Conservation (phyloP, 2,888 invertebrate genomes). For the Dynastes hyllus region DNA sequence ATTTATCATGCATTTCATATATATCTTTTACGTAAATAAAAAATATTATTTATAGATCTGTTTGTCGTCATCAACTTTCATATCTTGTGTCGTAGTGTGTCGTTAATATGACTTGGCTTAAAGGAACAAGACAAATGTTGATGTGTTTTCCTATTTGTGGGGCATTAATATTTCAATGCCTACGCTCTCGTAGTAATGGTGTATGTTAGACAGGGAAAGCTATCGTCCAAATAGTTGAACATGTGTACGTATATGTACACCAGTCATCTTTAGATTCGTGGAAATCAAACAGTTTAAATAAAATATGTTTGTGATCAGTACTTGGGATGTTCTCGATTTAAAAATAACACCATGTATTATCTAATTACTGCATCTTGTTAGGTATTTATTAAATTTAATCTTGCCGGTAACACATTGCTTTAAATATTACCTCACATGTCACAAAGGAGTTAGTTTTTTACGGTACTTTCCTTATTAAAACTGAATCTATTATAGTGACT, state of each 20-base stretch:
- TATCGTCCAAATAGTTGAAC: constrained; percentile 12
- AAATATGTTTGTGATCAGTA: neutral
- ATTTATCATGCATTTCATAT: too few relatives aligned
- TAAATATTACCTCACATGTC: too few relatives aligned
- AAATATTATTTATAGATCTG: constrained; percentile 69
- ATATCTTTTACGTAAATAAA: too few relatives aligned
- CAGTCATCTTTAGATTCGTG: too few relatives aligned
- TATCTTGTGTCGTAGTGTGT: constrained; percentile 69
- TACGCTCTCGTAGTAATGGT: constrained; percentile 60
- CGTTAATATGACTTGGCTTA: constrained; percentile 69
- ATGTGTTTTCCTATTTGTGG: constrained; percentile 67
- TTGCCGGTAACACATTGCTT: too few relatives aligned
- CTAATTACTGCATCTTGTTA: too few relatives aligned
- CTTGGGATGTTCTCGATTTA: neutral
- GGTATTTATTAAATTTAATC: too few relatives aligned
- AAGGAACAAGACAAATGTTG: constrained; percentile 69
- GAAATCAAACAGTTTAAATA: neutral
- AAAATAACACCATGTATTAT: too few relatives aligned
- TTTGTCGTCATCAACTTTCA: constrained; percentile 69
- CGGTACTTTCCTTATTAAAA: neutral
- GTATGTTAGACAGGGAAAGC: constrained; percentile 53
- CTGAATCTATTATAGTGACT: too few relatives aligned
- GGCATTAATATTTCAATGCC: constrained; percentile 68
- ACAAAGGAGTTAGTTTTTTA: neutral
- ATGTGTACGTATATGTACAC: too few relatives aligned